Evolutionary conservation across 1,140 invertebrate species (phyloP).

Genomic region (Parapsyche elsis): DNA sequence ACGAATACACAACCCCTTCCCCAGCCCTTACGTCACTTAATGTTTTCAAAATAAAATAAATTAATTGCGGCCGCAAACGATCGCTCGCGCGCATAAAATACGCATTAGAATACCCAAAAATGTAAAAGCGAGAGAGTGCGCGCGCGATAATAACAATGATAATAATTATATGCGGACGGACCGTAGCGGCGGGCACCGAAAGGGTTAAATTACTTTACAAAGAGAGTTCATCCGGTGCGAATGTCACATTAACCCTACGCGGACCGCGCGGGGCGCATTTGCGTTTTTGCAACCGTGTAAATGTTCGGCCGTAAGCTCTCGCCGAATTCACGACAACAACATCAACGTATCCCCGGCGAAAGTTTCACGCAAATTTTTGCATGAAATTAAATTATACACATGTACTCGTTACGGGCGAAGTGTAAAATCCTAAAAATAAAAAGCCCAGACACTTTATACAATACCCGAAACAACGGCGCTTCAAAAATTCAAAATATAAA

Average conservation of each 20-base stretch:
- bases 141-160: not conserved
- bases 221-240: slow-evolving; percentile 23
- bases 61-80: slow-evolving; percentile 14
- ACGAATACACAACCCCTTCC: too few relatives aligned
- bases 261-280: not conserved
- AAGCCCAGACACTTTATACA: too few relatives aligned
- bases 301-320: too few relatives aligned
- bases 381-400: not conserved
- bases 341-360: too few relatives aligned
- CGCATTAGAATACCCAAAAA: not conserved
- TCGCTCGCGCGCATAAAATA: not conserved
- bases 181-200: not conserved
- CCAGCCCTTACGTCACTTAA: not conserved
- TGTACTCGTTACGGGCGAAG: too few relatives aligned
- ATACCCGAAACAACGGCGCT: too few relatives aligned
- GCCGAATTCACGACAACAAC: too few relatives aligned
- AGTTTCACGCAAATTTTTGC: not conserved
- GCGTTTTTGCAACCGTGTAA: not conserved
- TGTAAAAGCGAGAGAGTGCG: not conserved
- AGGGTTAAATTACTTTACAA: slow-evolving; percentile 14
- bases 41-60: slow-evolving; percentile 19
- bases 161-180: not conserved
- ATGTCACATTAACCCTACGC: slow-evolving; percentile 8
- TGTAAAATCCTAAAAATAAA: too few relatives aligned
- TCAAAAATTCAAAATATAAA: too few relatives aligned